Conservation (phyloP, 1,140 invertebrate species). For the Pachypeltis micranthus region DNA sequence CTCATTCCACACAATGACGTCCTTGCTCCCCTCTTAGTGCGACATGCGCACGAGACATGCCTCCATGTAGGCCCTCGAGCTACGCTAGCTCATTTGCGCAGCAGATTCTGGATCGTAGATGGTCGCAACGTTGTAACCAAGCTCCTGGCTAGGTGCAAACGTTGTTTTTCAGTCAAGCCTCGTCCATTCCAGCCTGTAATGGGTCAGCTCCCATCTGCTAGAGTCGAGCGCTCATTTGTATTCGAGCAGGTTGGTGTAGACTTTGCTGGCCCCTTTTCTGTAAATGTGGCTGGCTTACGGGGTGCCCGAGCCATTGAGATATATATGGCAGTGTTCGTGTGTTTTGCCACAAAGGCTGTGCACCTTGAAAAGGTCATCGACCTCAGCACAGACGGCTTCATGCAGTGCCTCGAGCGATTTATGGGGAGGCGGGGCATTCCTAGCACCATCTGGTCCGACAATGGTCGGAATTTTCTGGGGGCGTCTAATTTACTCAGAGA, state of each 20-base stretch:
- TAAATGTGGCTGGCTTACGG: too few relatives aligned
- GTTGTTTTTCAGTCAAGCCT: background rate
- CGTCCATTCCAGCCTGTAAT: conserved; percentile 26
- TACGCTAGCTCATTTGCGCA: conserved; percentile 16
- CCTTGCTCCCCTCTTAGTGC: conserved; percentile 26
- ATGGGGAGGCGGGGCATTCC: conserved; percentile 27
- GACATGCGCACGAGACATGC: conserved; percentile 24
- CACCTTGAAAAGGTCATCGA: conserved; percentile 29
- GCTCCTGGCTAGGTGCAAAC: background rate
- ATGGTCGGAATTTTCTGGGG: conserved; percentile 33
- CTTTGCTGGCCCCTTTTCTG: too few relatives aligned
- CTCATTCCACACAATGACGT: conserved; percentile 29
- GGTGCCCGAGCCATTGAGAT: too few relatives aligned
- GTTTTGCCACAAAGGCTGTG: conserved; percentile 22
- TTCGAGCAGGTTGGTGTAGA: too few relatives aligned
- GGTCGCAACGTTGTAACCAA: background rate
- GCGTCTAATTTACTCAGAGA: conserved; percentile 18
- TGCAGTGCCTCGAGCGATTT: conserved; percentile 30
- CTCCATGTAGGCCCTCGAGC: conserved; percentile 27
- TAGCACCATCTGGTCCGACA: conserved; percentile 28
- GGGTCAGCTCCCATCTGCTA: too few relatives aligned
- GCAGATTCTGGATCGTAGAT: conserved; percentile 24
- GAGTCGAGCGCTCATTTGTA: too few relatives aligned
- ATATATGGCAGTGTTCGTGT: background rate
- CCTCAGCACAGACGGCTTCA: conserved; percentile 23